These are phyloP conservation scores for Tetramorium parvispinum DNA, from an alignment of 1,140 invertebrate genomes.

Conservation along the genomic window DNA sequence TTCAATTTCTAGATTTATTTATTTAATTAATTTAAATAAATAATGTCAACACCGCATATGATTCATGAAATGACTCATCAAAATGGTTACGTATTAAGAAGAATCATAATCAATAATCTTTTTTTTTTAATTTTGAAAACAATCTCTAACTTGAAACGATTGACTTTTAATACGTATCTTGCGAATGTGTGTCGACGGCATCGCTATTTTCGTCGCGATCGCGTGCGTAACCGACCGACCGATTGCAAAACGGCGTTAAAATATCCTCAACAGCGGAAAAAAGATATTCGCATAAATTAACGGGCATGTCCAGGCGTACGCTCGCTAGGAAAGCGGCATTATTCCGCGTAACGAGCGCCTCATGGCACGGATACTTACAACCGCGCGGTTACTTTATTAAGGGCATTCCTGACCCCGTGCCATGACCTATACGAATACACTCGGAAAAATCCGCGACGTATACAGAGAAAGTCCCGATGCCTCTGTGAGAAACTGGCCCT, in stretches of 20 bases:
- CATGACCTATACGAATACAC: slow-evolving; percentile 77
- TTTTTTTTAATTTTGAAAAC: neutral
- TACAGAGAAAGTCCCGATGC: slow-evolving; percentile 81
- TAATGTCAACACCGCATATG: too few relatives aligned
- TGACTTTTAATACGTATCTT: neutral
- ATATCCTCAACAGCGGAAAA: neutral
- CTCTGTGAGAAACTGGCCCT: slow-evolving; percentile 80
- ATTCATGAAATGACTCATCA: too few relatives aligned
- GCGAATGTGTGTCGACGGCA: neutral
- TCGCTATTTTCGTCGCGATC: neutral
- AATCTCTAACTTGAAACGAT: neutral
- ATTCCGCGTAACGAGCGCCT: slow-evolving; percentile 69
- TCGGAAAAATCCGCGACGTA: slow-evolving; percentile 75
- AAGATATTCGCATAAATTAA: slow-evolving; percentile 58
- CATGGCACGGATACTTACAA: slow-evolving; percentile 64
- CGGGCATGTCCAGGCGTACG: slow-evolving; percentile 44
- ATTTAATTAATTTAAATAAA: neutral
- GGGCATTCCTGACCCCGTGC: slow-evolving; percentile 81
- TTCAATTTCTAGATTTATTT: neutral
- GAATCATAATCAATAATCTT: neutral
- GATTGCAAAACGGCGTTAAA: slow-evolving; percentile 48
- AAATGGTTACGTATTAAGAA: neutral
- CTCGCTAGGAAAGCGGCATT: slow-evolving; percentile 64
- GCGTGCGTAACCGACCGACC: neutral
- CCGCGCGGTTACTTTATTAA: slow-evolving; percentile 80